These are phyloP conservation scores for Aelia acuminata DNA, from an alignment of 2,888 invertebrate genomes.

Conservation along the genomic window DNA sequence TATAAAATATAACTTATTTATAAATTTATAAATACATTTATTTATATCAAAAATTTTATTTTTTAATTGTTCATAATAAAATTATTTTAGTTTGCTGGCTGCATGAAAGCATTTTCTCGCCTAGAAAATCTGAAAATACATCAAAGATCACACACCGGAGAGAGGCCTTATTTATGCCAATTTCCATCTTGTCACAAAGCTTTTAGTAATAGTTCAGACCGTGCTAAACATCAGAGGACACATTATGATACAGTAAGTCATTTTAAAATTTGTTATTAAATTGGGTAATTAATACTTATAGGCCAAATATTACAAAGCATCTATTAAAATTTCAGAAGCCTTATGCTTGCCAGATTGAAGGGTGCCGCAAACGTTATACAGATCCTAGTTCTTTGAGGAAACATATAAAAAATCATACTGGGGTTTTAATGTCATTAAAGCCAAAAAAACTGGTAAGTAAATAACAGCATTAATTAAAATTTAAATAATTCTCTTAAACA, in stretches of 20 bases:
- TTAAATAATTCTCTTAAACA: neutral
- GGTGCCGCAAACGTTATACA: slow-evolving; percentile 92
- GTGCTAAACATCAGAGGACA: slow-evolving; percentile 98
- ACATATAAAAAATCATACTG: slow-evolving; percentile 87
- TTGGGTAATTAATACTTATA: neutral
- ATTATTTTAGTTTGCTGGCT: slow-evolving; percentile 85
- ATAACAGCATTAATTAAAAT: neutral
- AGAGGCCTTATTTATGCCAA: slow-evolving; percentile 95
- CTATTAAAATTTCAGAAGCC: slow-evolving; percentile 79
- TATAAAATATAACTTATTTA: too few species aligned
- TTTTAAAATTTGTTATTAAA: neutral
- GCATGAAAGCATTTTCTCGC: slow-evolving; percentile 95
- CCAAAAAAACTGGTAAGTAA: slow-evolving; percentile 65
- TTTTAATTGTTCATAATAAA: slow-evolving; percentile 68
- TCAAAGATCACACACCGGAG: slow-evolving; percentile 94
- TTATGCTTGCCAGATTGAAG: slow-evolving; percentile 89
- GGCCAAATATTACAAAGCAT: neutral
- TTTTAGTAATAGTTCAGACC: slow-evolving; percentile 98
- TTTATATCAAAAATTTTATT: too few species aligned
- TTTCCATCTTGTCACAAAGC: slow-evolving; percentile 94
- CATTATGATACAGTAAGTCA: slow-evolving; percentile 94
- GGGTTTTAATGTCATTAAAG: slow-evolving; percentile 60
- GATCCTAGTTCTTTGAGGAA: slow-evolving; percentile 94
- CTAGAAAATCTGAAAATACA: slow-evolving; percentile 99
- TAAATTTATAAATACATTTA: too few species aligned